A percentile compares a stretch with the other conserved stretches of the same genome.
phyloP scores from a whole-genome alignment of 2,113 vertebrate species.

The Vanacampus margaritifer region DNA sequence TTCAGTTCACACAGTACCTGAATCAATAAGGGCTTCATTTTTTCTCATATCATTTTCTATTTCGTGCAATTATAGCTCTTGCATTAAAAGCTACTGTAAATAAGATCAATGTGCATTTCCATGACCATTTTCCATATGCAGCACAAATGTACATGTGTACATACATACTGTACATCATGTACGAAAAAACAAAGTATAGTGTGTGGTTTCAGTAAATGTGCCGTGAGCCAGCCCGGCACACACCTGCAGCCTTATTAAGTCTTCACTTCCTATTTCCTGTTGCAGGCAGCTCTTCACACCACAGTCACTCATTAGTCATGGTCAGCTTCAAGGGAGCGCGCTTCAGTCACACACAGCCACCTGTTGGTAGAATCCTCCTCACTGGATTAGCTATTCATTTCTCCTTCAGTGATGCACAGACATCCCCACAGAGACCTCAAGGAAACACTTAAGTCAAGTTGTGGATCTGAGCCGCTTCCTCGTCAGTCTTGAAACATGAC shows the following conservation, averaged over 20 bases:
- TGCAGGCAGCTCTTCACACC: conserved; percentile 14
- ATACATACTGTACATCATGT: neutral
- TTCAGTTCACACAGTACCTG: no score
- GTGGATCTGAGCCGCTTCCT: conserved; percentile 1
- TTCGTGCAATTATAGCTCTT: no score
- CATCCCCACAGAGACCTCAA: conserved; percentile 21
- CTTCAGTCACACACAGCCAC: conserved; percentile 51
- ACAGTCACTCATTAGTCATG: conserved; percentile 38
- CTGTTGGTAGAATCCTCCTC: conserved; percentile 40
- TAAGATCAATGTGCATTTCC: neutral
- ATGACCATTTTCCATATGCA: no score
- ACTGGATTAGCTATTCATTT: conserved; percentile 39
- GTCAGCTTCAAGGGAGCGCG: conserved; percentile 36
- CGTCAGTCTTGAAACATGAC: conserved; percentile 2
- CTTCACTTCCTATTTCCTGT: conserved; percentile 23
- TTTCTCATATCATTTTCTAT: no score
- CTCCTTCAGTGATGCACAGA: conserved; percentile 23
- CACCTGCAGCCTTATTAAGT: conserved; percentile 22
- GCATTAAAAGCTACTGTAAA: neutral
- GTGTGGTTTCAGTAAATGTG: neutral
- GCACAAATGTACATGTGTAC: no score
- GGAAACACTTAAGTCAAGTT: conserved; percentile 6
- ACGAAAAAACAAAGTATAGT: neutral
- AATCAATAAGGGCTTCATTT: no score
- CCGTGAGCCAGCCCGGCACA: conserved; percentile 3